Evolutionary conservation across 2,797 vertebrate genomes (phyloP).

Genomic region (Gallinago stenura): DNA sequence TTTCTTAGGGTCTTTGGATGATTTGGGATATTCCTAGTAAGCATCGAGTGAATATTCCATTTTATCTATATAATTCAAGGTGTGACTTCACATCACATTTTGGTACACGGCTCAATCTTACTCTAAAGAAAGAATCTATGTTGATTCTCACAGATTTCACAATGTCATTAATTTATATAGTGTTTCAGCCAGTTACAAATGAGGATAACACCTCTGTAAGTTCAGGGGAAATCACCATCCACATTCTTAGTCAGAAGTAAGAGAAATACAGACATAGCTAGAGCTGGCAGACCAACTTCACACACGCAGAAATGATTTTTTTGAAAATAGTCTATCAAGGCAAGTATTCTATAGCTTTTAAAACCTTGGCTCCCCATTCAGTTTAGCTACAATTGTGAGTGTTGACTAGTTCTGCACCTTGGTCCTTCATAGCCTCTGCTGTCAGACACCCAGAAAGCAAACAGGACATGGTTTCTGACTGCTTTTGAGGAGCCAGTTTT

Average conservation of each 20-base stretch:
- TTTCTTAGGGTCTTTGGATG: neutral
- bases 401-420: neutral
- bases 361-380: neutral
- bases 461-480: neutral
- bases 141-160: neutral
- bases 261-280: neutral
- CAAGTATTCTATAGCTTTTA: neutral
- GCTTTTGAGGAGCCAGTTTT: neutral
- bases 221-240: neutral
- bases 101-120: neutral
- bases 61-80: neutral
- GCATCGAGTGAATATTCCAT: neutral
- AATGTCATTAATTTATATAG: neutral
- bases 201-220: fast-evolving
- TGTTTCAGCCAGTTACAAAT: neutral
- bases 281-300: neutral
- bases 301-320: neutral
- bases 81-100: neutral
- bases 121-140: neutral
- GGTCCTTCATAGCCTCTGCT: neutral
- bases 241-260: neutral
- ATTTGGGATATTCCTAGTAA: neutral
- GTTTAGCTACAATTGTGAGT: neutral
- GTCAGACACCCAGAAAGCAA: neutral
- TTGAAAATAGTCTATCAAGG: neutral